Base-by-base conservation (phyloP, 1,140 invertebrate species). In the Pogonomyrmex barbatus region DNA sequence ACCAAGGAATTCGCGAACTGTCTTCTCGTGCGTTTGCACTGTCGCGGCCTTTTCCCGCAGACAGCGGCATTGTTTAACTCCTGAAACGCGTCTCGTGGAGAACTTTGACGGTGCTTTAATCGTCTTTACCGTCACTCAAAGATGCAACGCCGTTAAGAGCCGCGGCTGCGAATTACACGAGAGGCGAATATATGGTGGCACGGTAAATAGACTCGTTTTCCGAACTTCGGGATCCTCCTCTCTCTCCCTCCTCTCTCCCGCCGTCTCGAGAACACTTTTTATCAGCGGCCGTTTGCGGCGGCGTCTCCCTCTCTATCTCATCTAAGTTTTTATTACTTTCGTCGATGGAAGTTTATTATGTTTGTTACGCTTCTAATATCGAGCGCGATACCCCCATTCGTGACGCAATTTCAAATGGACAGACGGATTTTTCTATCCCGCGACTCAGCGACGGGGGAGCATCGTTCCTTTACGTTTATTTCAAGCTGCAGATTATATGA, bases 271-370 rank as follows among this genome's bases (percentile, higher is more conserved):
- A 42, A 76, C 14, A 30, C 70, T 86, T 81, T 79, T 89, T 86
- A 86, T 89, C 82, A 76, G 39, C n/a, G 9, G 10, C 24, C 58
- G 30, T 42, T 36, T 14, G 71, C 58, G 30, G 8, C 36, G 36
- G 42, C 65, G 60, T 62, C 56, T 36, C 36, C 14, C 45, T 77
- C 39, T 81, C 45, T 77, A 67, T 68, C 87, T 87, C 73, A 63
- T 87, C 75, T 63, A 82, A 79, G 68, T 91, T 91, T 91, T 92
- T 91, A 90, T 90, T 89, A 90, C 76, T 90, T 76, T 85, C 52
- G 36, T 58, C 30, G 79, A 70, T 68, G 73, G 47, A 58, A 70
- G 71, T 89, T 91, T 90, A 91, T 91, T 88, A 87, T 90, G 86
- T 88, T 88, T 87, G 82, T 75, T 65, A 42, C 58, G 71, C n/a